phyloP scores from a whole-genome alignment of 2,113 vertebrate species.

The Stigmatopora argus region DNA sequence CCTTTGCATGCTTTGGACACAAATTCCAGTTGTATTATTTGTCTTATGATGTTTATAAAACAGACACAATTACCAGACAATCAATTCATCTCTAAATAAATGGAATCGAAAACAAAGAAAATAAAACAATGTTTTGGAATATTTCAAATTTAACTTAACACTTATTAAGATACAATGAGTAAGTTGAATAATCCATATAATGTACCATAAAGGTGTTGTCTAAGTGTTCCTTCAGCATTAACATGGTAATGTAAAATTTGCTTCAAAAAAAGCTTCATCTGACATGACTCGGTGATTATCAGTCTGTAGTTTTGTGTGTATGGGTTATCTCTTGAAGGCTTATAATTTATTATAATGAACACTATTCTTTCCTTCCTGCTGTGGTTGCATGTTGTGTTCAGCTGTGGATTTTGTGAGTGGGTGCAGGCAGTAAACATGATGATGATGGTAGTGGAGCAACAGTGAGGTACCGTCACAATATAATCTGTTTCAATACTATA shows the following conservation, averaged over 20 bases:
- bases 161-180: not conserved
- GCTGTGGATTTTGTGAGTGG: conserved; percentile 37
- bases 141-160: not conserved
- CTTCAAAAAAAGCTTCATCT: not conserved
- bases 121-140: not conserved
- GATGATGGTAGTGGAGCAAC: conserved; percentile 42
- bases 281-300: not conserved
- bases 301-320: not conserved
- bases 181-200: not conserved
- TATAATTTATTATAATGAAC: conserved; percentile 22
- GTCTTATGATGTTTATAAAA: conserved; percentile 55
- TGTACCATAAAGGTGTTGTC: not conserved
- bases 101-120: not conserved
- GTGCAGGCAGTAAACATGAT: conserved; percentile 44
- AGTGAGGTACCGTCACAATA: conserved; percentile 11
- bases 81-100: not conserved
- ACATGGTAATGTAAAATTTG: not conserved
- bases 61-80: not conserved
- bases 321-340: conserved; percentile 8
- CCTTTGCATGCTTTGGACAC: conserved; percentile 38
- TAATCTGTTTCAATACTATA: conserved; percentile 17
- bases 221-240: not conserved
- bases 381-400: conserved; percentile 38
- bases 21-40: conserved; percentile 71
- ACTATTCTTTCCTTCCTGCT: conserved; percentile 21